These are phyloP conservation scores for Bembecia ichneumoniformis DNA, from an alignment of 2,888 invertebrate genomes.

Conservation along the genomic window DNA sequence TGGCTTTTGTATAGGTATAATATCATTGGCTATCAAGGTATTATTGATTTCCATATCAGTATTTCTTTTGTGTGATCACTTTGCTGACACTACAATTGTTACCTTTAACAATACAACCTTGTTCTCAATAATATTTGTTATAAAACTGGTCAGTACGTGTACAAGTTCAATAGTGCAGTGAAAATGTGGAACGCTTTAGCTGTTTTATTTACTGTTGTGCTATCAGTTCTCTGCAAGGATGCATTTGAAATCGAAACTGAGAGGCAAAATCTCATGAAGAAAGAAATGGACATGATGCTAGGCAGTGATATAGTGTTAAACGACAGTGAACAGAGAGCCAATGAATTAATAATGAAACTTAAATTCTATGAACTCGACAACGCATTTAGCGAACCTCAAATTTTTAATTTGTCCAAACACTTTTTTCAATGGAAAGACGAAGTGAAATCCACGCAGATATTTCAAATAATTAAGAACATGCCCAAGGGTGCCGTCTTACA, in stretches of 20 bases:
- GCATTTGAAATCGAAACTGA: conserved; percentile 18
- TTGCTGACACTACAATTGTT: conserved; percentile 10
- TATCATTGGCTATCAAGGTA: conserved; percentile 3
- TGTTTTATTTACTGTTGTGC: conserved; percentile 8
- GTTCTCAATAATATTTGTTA: conserved; percentile 12
- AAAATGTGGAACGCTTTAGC: conserved; percentile 26
- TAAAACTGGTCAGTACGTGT: background rate
- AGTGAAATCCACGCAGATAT: conserved; percentile 75
- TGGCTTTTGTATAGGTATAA: conserved; percentile 8
- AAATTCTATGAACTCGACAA: conserved; percentile 64
- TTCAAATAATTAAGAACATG: conserved; percentile 74
- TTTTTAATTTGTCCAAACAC: conserved; percentile 76
- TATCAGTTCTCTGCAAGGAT: background rate
- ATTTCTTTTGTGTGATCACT: conserved; percentile 11
- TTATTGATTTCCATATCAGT: conserved; percentile 2
- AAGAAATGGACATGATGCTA: conserved; percentile 58
- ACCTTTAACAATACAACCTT: conserved; percentile 17
- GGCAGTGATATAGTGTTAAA: conserved; percentile 68
- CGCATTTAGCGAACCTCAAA: conserved; percentile 54
- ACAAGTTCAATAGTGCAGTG: background rate
- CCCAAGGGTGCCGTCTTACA: conserved; percentile 85
- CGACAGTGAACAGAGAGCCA: conserved; percentile 66
- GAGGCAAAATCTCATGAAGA: conserved; percentile 56
- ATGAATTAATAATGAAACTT: conserved; percentile 71
- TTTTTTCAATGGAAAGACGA: conserved; percentile 75